Percentiles rank a stretch among this genome's conserved stretches.
These are phyloP conservation scores for Drosophila busckii DNA, from an alignment of 1,140 invertebrate species.

Conservation along the genomic window DNA sequence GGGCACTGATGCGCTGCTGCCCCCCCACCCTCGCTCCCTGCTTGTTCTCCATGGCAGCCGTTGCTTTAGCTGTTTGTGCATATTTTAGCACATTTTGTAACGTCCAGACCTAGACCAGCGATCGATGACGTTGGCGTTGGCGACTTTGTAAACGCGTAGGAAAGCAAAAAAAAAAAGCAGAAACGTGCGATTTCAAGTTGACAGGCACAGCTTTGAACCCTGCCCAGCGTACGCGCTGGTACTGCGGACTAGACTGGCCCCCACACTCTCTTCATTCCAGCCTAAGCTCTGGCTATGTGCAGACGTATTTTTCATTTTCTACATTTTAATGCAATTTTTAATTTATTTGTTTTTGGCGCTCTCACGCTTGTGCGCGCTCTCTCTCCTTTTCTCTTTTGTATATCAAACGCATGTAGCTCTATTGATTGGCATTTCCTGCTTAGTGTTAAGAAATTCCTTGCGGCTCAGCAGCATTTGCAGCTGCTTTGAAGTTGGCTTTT, in stretches of 20 bases:
- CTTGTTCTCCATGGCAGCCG: constrained; percentile 2
- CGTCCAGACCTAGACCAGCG: constrained; percentile 35
- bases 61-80: constrained; percentile 60
- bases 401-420: constrained; percentile 60
- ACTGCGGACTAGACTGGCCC: constrained; percentile 9
- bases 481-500: constrained; percentile 13
- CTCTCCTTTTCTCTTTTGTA: constrained; percentile 19
- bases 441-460: constrained; percentile 76
- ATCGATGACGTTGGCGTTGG: constrained; percentile 52
- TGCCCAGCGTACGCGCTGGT: constrained; percentile 32
- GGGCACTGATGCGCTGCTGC: not conserved
- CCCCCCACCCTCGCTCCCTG: constrained; percentile 1
- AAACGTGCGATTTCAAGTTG: constrained; percentile 76
- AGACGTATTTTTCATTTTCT: constrained; percentile 77
- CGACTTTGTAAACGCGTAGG: constrained; percentile 72
- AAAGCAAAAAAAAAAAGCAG: no score
- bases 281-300: no score
- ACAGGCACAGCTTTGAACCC: constrained; percentile 71
- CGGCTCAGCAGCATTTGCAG: constrained; percentile 22
- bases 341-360: constrained; percentile 67
- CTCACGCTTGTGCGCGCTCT: constrained; percentile 1
- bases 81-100: constrained; percentile 74
- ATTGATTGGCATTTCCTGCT: constrained; percentile 78
- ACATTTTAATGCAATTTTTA: constrained; percentile 78
- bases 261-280: constrained; percentile 5